A percentile compares a stretch with the other conserved stretches of the same genome.
Evolutionary conservation across 2,113 vertebrate genomes (phyloP).

Genomic region (Acrocephalus arundinaceus): DNA sequence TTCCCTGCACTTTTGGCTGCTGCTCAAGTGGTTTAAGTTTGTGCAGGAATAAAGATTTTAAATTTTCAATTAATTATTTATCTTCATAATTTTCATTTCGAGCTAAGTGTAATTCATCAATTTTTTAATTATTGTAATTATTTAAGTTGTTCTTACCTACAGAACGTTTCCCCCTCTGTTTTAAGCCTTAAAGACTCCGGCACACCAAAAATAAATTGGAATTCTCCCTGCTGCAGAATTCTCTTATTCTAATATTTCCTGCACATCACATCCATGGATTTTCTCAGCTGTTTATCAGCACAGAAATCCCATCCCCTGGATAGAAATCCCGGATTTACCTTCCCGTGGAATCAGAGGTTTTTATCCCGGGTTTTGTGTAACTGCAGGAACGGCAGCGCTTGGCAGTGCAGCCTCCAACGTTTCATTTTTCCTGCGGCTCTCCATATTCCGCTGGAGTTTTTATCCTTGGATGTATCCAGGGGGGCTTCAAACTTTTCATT

Average conservation of each 20-base stretch:
- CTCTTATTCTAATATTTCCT: background rate
- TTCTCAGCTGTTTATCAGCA: background rate
- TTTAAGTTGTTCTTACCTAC: background rate
- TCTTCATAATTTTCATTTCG: background rate
- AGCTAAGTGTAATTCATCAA: background rate
- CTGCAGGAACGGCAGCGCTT: background rate
- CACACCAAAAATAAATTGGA: background rate
- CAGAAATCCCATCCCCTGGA: background rate
- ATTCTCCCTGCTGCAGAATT: background rate
- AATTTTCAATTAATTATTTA: background rate
- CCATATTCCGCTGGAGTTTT: background rate
- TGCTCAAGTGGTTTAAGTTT: background rate
- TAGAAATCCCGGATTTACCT: background rate
- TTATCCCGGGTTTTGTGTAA: background rate
- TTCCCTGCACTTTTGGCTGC: background rate
- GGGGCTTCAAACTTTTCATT: background rate
- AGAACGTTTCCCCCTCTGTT: background rate
- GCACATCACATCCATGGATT: background rate
- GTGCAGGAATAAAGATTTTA: background rate
- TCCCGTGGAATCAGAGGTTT: background rate
- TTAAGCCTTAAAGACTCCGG: background rate
- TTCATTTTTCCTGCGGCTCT: background rate
- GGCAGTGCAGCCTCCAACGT: rapidly evolving
- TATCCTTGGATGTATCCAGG: background rate
- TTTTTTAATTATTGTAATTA: background rate